phyloP scores from a whole-genome alignment of 2,797 vertebrate species.

The Muscicapa comitata region DNA sequence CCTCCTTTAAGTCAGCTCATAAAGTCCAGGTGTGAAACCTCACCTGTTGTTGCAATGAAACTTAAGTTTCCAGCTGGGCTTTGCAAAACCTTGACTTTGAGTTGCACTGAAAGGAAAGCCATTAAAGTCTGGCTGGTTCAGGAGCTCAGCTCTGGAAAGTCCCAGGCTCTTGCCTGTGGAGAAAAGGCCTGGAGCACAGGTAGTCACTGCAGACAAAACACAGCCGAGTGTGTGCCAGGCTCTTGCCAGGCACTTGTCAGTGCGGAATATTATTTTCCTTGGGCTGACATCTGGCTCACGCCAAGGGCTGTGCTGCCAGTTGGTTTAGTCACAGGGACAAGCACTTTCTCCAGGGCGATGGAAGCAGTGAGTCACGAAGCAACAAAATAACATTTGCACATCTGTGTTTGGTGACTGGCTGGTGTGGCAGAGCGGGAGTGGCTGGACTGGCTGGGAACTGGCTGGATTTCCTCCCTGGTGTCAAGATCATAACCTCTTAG shows the following conservation, averaged over 20 bases:
- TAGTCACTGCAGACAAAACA: neutral
- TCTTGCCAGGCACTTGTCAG: neutral
- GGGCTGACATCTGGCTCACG: neutral
- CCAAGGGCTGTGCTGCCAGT: neutral
- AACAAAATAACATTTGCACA: neutral
- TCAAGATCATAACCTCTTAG: neutral
- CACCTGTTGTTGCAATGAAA: rapidly evolving
- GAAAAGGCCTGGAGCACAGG: neutral
- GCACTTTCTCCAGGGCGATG: conserved; percentile 44
- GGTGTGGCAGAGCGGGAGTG: neutral
- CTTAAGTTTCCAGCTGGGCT: neutral
- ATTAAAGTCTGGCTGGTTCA: neutral
- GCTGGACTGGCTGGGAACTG: neutral
- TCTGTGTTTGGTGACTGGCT: neutral
- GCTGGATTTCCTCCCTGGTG: neutral
- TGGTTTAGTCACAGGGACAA: conserved; percentile 16
- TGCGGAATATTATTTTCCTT: neutral
- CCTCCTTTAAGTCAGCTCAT: neutral
- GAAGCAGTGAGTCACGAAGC: neutral
- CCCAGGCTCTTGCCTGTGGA: neutral
- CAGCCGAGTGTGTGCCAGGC: neutral
- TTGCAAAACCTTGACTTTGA: neutral
- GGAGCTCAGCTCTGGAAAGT: neutral
- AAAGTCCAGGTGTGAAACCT: neutral
- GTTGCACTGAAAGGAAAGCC: neutral